Evolutionary conservation across 2,888 invertebrate genomes (phyloP), one percentile per base, ranked within the genome.

Genomic region (Falcaria lacertinaria): DNA sequence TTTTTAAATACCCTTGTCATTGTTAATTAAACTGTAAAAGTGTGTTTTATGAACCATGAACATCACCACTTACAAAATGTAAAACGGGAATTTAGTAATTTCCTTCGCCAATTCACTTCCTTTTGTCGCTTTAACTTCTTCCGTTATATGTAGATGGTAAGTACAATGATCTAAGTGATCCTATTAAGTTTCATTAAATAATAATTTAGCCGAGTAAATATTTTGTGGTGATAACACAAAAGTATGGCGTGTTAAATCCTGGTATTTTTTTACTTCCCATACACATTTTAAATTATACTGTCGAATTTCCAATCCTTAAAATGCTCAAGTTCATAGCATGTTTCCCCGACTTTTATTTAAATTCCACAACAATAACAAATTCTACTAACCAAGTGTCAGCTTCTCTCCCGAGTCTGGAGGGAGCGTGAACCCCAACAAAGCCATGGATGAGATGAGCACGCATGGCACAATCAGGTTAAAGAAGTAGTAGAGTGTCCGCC

Each of bases 391-490:
- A 82, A 98, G 90, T 56, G 97, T 97, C 61, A 98, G 93, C 88
- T 98, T 98, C 86, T 98, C 98, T 68, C 98, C 98, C 39, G 97
- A 97, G 81, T 99, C 99, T 49, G 98, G 98, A 57, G 99, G 99
- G 78, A 99, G 91, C 58, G 98, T 97, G 91, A 99, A 99, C 61
- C 98, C 98, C 71, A 99, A 92, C 63, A 99, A 93, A 63, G 98
- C 98, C 97, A 99, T 98, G 63, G 98, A 97, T 54, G 98, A 97
- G 82, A 99, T 99, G 74, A 99, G 94, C 74, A 99, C 97, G 86
- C 98, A 98, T 64, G 99, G 99, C 74, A 99, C 97, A 87, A 99
- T 98, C 87, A 99, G 94, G 91, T 99, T 99, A 93, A 99, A 98
- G 91, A 98, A 98, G 91, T 99, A 99, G 92, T 98, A 99, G 70